Conservation (phyloP, 2,797 vertebrate genomes). For the Ctenopoma kingsleyae region DNA sequence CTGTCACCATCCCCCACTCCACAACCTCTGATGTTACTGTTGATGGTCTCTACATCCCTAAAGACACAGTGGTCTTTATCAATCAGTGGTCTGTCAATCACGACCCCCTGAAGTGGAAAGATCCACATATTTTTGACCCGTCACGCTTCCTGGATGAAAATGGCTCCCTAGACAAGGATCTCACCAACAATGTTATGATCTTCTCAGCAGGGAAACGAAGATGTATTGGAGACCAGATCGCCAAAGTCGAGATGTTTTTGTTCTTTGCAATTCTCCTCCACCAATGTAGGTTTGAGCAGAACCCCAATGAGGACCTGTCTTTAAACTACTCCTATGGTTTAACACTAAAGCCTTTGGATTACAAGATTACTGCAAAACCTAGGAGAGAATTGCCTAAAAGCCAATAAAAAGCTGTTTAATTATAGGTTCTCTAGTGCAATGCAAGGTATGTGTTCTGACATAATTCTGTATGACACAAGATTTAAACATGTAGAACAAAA, state of each 20-base stretch:
- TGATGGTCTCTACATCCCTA: constrained; percentile 83
- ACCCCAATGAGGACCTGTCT: constrained; percentile 74
- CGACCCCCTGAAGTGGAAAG: constrained; percentile 82
- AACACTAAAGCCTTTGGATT: constrained; percentile 84
- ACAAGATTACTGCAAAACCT: constrained; percentile 76
- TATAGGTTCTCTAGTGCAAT: constrained; percentile 10
- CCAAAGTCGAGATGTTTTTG: constrained; percentile 87
- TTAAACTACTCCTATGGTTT: constrained; percentile 84
- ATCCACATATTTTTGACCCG: constrained; percentile 84
- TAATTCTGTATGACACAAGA: constrained; percentile 10
- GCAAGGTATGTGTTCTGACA: constrained; percentile 48
- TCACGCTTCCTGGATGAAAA: constrained; percentile 80
- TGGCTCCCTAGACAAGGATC: constrained; percentile 78
- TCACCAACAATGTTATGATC: constrained; percentile 82
- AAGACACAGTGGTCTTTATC: constrained; percentile 87
- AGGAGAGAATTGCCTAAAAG: constrained; percentile 53
- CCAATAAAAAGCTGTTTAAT: constrained; percentile 36
- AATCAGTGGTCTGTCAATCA: constrained; percentile 91
- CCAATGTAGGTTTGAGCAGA: constrained; percentile 84
- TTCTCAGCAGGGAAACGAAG: constrained; percentile 86
- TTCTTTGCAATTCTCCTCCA: constrained; percentile 86
- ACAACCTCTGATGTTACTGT: constrained; percentile 84
- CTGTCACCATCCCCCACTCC: constrained; percentile 87
- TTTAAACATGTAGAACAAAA: background rate
- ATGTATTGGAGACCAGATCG: constrained; percentile 87